phyloP scores from a whole-genome alignment of 2,113 vertebrate species.

The Mirza zaza region DNA sequence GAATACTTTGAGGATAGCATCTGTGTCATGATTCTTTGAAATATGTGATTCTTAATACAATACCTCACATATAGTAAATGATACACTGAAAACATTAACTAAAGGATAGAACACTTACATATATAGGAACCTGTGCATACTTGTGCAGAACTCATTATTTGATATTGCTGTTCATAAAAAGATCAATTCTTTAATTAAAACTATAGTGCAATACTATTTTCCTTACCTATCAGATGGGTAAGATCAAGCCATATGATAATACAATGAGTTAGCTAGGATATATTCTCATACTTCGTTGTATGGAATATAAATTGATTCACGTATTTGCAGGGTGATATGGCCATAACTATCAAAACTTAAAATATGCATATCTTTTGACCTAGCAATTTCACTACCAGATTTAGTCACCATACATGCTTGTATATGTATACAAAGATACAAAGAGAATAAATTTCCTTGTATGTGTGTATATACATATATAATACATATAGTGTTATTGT shows the following conservation, averaged over 20 bases:
- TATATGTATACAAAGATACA: not conserved
- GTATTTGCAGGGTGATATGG: not conserved
- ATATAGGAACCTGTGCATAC: not conserved
- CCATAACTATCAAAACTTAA: not conserved
- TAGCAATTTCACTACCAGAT: not conserved
- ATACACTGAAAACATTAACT: not conserved
- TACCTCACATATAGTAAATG: not conserved
- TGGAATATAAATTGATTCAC: not conserved
- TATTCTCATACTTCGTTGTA: not conserved
- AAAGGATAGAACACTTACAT: not conserved
- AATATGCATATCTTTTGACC: not conserved
- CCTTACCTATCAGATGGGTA: not conserved
- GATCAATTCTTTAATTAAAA: not conserved
- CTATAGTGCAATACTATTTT: not conserved
- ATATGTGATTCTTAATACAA: not conserved
- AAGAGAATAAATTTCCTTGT: not conserved
- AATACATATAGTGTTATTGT: not conserved
- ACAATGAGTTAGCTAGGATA: not conserved
- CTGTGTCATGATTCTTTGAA: not conserved
- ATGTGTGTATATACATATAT: not conserved
- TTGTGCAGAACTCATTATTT: not conserved
- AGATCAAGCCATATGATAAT: not conserved
- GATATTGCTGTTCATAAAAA: not conserved
- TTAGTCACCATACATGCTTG: not conserved
- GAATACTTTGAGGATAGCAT: not conserved